phyloP scores from a whole-genome alignment of 2,113 vertebrate genomes.

The Rhinolophus ferrumequinum region DNA sequence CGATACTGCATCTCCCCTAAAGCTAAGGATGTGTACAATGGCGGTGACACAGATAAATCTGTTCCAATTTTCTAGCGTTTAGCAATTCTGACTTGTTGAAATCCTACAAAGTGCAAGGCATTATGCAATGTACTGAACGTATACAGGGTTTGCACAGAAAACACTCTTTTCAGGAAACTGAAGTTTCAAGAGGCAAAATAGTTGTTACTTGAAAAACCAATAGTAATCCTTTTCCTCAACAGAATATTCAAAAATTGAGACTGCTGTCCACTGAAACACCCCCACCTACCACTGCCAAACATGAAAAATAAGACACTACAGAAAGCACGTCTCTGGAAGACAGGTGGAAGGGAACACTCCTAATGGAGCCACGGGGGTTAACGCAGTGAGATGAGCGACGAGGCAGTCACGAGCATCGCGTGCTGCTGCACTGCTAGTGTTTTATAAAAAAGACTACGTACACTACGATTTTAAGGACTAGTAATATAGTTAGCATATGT shows the following conservation, averaged over 20 bases:
- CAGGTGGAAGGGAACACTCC: neutral
- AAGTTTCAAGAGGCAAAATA: conserved; percentile 38
- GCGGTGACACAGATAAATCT: neutral
- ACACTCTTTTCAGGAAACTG: neutral
- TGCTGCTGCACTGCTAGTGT: conserved; percentile 60
- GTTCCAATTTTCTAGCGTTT: conserved; percentile 35
- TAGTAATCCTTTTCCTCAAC: neutral
- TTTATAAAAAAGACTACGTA: conserved; percentile 78
- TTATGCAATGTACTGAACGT: neutral
- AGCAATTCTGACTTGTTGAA: neutral
- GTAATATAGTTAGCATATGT: conserved; percentile 63
- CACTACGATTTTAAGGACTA: conserved; percentile 63
- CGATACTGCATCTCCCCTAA: conserved; percentile 5
- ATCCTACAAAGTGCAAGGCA: neutral
- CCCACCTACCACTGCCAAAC: neutral
- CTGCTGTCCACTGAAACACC: conserved; percentile 6
- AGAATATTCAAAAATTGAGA: conserved; percentile 43
- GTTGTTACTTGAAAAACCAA: conserved; percentile 32
- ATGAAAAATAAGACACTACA: neutral
- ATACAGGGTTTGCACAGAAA: neutral
- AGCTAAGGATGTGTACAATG: neutral
- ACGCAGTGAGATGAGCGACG: neutral
- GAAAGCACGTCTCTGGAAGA: conserved; percentile 30
- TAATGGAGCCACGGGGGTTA: neutral
- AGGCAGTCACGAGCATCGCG: conserved; percentile 33